Conservation (phyloP, 2,888 invertebrate species). For the Athalia circularis region DNA sequence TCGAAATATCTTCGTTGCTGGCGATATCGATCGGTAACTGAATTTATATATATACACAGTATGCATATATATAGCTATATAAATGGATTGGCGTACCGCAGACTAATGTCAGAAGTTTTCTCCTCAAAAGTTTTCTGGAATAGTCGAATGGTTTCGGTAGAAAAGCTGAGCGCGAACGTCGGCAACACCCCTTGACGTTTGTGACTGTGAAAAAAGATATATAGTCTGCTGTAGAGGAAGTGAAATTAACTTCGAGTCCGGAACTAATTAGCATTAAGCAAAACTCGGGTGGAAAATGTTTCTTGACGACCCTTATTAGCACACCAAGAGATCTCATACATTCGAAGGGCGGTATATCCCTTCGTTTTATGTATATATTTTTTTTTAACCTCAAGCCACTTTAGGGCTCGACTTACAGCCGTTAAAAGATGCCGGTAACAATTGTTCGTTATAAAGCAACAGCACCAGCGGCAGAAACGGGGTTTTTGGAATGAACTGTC, state of each 20-base stretch:
- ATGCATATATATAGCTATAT: neutral
- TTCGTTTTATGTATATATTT: conserved; percentile 18
- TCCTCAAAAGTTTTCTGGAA: conserved; percentile 1
- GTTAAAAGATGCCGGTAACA: conserved; percentile 30
- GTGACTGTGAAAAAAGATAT: conserved; percentile 39
- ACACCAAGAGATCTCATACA: conserved; percentile 25
- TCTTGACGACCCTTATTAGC: conserved; percentile 47
- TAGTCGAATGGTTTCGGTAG: conserved; percentile 17
- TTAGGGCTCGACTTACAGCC: conserved; percentile 16
- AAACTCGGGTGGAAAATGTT: conserved; percentile 50
- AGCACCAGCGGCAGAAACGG: too few relatives aligned
- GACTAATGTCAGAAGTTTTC: neutral
- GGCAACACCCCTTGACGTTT: conserved; percentile 39
- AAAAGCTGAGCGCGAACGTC: conserved; percentile 29
- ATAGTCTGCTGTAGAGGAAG: conserved; percentile 33
- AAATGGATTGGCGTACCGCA: too few relatives aligned
- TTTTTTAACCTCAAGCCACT: conserved; percentile 17
- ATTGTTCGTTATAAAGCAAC: neutral
- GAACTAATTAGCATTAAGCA: conserved; percentile 50
- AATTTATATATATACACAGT: neutral
- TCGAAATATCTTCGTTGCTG: too few relatives aligned
- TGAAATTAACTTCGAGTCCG: conserved; percentile 45
- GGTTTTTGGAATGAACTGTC: neutral
- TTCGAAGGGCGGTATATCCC: conserved; percentile 38
- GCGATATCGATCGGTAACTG: neutral